Evolutionary conservation across 2,113 vertebrate genomes (phyloP), one percentile per base, ranked within the genome.

Genomic region (Hyaena hyaena): DNA sequence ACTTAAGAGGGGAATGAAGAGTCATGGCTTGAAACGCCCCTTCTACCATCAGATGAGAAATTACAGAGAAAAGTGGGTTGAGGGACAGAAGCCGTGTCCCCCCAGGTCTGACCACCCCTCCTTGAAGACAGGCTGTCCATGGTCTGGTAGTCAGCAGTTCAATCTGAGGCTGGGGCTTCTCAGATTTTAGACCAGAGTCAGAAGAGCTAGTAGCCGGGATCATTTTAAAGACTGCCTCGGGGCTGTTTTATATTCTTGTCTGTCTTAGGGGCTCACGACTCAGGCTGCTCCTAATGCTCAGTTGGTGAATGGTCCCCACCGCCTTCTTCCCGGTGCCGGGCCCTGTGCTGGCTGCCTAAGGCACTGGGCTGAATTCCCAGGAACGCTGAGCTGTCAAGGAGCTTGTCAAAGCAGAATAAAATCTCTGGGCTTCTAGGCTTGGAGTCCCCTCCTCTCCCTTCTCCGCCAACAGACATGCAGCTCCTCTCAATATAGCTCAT

Each of bases 401-500:
- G 33, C 82, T 93, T 45, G 93, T 95, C 90, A 96, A n/a, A 68
- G 55, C 28, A 89, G 68, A 93, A 88, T 76, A 80, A 61, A 53
- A 17, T 88, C 69, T 66, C 83, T 39, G 71, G 77, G 39, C 95
- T 76, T 66, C 68, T 88, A 88, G 53, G 45, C 55, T 68, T 9
- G 14, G 39, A 65, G 82, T 50, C 35, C 92, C 90, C 71, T n/a
- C 84, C 63, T 35, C 95, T 82, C 43, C 63, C 69, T 93, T 79
- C 55, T 65, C 65, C 2, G 2, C 84, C 76, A 50, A 45, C 35
- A 84, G 84, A 88, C 73, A 65, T 69, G 71, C 24, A 48, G 63
- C 48, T 95, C 71, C 90, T 88, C 76, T 98, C 87, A 87, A 4
- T 81, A 19, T 33, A 93, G 79, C 88, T 71, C 97, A 93, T 66